A percentile compares a stretch with the other conserved stretches of the same genome.
Evolutionary conservation across 92 coral and sea anemone genomes (phyloP).

Genomic region (Palythoa grandis): DNA sequence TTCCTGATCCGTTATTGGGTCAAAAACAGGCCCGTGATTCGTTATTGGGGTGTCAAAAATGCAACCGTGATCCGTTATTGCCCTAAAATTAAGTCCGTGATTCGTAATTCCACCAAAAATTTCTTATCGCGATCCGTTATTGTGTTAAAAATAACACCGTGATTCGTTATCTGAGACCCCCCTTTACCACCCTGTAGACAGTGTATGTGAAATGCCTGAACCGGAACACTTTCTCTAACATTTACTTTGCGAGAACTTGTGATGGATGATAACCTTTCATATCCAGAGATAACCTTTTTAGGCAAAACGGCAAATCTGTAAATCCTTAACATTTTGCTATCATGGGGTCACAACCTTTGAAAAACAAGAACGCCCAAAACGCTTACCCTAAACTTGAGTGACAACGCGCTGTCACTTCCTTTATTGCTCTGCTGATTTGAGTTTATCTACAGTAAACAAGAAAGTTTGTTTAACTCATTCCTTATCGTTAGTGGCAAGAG

Average conservation of each 20-base stretch:
- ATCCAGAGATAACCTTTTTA: not conserved
- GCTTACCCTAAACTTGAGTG: not conserved
- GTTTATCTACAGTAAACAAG: not conserved
- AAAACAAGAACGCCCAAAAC: not conserved
- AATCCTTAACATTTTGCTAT: not conserved
- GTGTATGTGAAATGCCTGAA: not conserved
- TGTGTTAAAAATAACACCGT: no score
- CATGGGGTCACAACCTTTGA: not conserved
- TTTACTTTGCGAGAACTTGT: not conserved
- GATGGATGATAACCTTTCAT: not conserved
- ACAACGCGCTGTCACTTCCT: not conserved
- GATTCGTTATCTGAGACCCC: no score
- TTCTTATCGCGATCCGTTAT: no score
- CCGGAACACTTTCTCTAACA: not conserved
- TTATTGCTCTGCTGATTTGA: constrained; percentile 1
- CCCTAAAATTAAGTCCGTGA: no score
- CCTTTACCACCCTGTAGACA: no score
- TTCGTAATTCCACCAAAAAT: no score
- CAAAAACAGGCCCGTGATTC: no score
- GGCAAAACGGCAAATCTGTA: not conserved
- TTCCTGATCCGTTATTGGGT: no score
- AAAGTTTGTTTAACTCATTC: constrained; percentile 10
- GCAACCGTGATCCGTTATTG: no score
- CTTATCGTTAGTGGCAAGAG: not conserved
- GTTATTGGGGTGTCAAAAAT: no score